Evolutionary conservation across 1,140 invertebrate genomes (phyloP).

Genomic region (Antheraea pernyi): DNA sequence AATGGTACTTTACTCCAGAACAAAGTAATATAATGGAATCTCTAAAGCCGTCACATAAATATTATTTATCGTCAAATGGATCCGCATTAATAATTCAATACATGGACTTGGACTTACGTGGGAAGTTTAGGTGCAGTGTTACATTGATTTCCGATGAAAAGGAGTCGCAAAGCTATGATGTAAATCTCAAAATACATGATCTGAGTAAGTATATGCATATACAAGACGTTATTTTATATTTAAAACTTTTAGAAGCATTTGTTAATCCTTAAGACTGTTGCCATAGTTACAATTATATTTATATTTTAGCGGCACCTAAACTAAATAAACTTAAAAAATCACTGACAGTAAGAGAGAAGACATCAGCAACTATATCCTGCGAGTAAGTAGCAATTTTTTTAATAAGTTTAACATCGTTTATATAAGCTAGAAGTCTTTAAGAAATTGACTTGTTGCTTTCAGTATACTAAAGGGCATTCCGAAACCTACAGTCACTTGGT

Average conservation of each 20-base stretch:
- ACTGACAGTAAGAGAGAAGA: neutral
- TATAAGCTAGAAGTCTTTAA: neutral
- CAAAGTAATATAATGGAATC: neutral
- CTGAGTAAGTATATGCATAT: conserved; percentile 9
- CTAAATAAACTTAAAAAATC: neutral
- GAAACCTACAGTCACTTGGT: conserved; percentile 11
- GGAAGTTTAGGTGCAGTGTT: conserved; percentile 12
- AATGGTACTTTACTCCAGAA: conserved; percentile 10
- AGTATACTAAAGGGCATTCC: conserved; percentile 9
- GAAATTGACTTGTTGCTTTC: neutral
- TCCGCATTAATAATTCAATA: conserved; percentile 11
- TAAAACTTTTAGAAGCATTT: no score
- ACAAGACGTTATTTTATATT: neutral
- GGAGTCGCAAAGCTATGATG: neutral
- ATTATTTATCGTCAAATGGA: conserved; percentile 6
- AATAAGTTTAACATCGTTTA: neutral
- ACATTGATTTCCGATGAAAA: conserved; percentile 9
- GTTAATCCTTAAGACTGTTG: no score
- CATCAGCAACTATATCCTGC: neutral
- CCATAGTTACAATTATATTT: no score
- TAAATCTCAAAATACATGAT: conserved; percentile 1
- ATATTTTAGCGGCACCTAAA: conserved; percentile 10
- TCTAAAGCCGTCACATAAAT: neutral
- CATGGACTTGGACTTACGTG: conserved; percentile 13
- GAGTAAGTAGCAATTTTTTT: conserved; percentile 3